Percentiles rank a stretch among this genome's conserved stretches.
Conservation (phyloP, 2,113 vertebrate genomes). For the Cryptoleucopteryx plumbea region DNA sequence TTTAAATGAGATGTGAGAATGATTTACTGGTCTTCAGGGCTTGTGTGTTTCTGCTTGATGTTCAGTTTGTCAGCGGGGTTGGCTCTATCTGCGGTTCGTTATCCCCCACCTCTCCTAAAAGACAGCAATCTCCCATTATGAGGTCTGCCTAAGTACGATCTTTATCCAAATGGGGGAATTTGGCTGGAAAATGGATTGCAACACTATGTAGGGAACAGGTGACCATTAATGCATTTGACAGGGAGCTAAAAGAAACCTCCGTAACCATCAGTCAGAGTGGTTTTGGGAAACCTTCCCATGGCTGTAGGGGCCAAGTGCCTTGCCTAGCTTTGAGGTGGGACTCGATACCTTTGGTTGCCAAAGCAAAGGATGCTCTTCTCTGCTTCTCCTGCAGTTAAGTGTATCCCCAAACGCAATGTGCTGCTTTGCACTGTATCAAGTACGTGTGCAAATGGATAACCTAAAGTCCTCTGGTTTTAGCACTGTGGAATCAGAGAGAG, state of each 20-base stretch:
- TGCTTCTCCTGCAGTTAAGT: background rate
- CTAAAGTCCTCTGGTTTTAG: background rate
- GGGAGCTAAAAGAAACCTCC: background rate
- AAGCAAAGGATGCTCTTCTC: background rate
- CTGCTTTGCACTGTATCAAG: background rate
- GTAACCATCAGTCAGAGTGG: background rate
- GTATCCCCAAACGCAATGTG: background rate
- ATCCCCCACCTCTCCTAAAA: background rate
- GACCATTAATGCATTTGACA: background rate
- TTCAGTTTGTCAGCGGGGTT: background rate
- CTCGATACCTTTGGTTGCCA: background rate
- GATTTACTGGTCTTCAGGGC: background rate
- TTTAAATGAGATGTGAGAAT: background rate
- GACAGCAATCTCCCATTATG: fast-evolving
- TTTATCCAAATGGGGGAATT: background rate
- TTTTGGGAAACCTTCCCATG: background rate
- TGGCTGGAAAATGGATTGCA: background rate
- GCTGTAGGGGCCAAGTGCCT: background rate
- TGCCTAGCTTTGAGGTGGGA: background rate
- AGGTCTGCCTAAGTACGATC: background rate
- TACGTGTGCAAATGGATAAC: background rate
- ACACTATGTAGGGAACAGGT: too few species aligned
- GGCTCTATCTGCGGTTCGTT: background rate
- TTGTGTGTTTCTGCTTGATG: background rate
- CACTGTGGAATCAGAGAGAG: background rate